phyloP scores from a whole-genome alignment of 2,888 invertebrate genomes.

The Polyommatus icarus region DNA sequence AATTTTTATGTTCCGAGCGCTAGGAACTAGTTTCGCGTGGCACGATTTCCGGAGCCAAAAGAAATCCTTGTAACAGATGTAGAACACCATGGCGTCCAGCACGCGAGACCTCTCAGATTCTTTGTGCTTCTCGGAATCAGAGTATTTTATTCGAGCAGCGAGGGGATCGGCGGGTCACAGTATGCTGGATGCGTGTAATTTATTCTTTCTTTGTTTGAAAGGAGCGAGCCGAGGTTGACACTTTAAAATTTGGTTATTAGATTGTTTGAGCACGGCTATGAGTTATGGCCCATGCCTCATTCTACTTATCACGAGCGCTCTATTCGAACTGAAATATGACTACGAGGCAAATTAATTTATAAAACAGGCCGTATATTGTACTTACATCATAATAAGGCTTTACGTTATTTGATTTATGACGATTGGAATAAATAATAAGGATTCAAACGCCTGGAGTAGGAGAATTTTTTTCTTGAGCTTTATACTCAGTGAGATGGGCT shows the following conservation, averaged over 20 bases:
- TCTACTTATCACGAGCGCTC: constrained; percentile 16
- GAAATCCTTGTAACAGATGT: constrained; percentile 47
- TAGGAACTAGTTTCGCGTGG: constrained; percentile 30
- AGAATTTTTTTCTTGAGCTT: not conserved
- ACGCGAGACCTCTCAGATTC: constrained; percentile 50
- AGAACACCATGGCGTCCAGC: constrained; percentile 45
- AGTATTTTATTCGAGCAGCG: constrained; percentile 45
- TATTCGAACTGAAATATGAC: not conserved
- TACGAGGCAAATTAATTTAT: constrained; percentile 27
- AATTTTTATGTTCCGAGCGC: constrained; percentile 20
- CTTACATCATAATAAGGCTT: constrained; percentile 12
- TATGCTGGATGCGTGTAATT: constrained; percentile 60
- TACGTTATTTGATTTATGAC: not conserved
- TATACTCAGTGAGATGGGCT: not conserved
- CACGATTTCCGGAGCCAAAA: constrained; percentile 26
- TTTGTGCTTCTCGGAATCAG: constrained; percentile 58
- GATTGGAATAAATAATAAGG: not conserved
- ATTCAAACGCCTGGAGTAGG: not conserved
- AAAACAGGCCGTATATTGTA: not conserved
- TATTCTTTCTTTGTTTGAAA: constrained; percentile 76
- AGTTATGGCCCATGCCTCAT: constrained; percentile 31
- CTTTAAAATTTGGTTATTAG: constrained; percentile 42
- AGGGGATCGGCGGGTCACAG: constrained; percentile 51
- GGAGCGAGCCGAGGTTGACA: constrained; percentile 67
- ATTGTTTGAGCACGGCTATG: constrained; percentile 27